Conservation (phyloP, 2,888 invertebrate species). For the Epistrophe grossulariae region DNA sequence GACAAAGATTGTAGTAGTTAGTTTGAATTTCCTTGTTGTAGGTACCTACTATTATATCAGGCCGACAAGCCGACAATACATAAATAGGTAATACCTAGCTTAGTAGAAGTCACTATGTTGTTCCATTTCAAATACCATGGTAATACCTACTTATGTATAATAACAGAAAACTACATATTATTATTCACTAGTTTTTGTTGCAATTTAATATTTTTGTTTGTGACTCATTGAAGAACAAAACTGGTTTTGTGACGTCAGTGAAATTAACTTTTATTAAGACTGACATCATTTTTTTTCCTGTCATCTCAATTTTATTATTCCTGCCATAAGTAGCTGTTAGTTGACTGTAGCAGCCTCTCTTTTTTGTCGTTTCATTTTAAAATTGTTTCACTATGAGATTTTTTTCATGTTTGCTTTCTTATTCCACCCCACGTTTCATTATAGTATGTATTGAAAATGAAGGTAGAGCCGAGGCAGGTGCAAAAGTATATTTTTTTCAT, state of each 20-base stretch:
- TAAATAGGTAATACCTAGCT: neutral
- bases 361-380: constrained; percentile 43
- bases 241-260: constrained; percentile 61
- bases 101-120: constrained; percentile 39
- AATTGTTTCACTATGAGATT: constrained; percentile 24
- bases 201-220: neutral
- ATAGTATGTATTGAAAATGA: neutral
- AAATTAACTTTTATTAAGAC: constrained; percentile 35
- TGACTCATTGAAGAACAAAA: constrained; percentile 51
- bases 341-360: neutral
- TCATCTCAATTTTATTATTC: neutral
- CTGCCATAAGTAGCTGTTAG: neutral
- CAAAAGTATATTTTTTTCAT: neutral
- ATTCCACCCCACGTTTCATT: constrained; percentile 16
- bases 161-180: constrained; percentile 26
- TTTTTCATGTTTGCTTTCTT: constrained; percentile 23
- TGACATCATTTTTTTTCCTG: constrained; percentile 37
- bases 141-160: too few species aligned
- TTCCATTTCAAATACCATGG: constrained; percentile 42
- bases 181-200: constrained; percentile 26
- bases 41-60: neutral
- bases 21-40: constrained; percentile 52
- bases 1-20: neutral
- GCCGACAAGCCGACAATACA: neutral
- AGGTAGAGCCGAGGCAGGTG: neutral